These are phyloP conservation scores for Austrofundulus limnaeus DNA, from an alignment of 2,113 vertebrate species.

Conservation along the genomic window DNA sequence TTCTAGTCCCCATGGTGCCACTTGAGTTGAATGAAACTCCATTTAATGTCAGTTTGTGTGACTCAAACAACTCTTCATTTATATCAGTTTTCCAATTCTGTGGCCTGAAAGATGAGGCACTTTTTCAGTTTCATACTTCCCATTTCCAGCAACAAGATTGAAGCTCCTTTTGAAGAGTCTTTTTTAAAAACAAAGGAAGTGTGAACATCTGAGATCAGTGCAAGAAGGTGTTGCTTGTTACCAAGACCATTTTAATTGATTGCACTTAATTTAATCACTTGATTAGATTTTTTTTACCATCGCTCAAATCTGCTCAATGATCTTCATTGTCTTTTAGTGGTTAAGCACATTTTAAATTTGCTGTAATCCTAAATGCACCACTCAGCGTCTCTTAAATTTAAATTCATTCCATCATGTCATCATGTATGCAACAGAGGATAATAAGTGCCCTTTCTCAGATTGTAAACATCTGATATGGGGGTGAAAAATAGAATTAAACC, in stretches of 20 bases:
- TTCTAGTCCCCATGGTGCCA: conserved; percentile 19
- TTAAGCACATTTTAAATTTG: conserved; percentile 37
- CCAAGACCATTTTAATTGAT: conserved; percentile 55
- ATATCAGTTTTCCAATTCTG: conserved; percentile 26
- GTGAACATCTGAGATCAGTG: conserved; percentile 38
- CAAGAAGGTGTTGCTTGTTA: conserved; percentile 62
- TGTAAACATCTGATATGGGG: conserved; percentile 27
- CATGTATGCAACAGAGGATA: conserved; percentile 24
- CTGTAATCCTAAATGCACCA: conserved; percentile 28
- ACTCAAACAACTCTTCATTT: conserved; percentile 17
- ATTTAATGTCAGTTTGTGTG: conserved; percentile 22
- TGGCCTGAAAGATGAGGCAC: conserved; percentile 8
- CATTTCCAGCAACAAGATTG: conserved; percentile 72
- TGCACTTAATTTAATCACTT: conserved; percentile 72
- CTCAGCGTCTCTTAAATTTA: conserved; percentile 32
- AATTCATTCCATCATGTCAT: conserved; percentile 26
- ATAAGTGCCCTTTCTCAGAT: conserved; percentile 38
- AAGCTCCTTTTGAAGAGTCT: conserved; percentile 36
- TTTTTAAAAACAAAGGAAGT: conserved; percentile 29
- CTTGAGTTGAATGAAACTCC: conserved; percentile 12
- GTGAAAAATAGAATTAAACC: conserved; percentile 23
- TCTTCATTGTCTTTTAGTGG: conserved; percentile 28
- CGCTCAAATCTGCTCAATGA: conserved; percentile 20
- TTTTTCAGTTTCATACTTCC: conserved; percentile 17
- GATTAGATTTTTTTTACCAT: conserved; percentile 30